phyloP scores from a whole-genome alignment of 2,888 invertebrate genomes.

The Archaeoteleia sp. region DNA sequence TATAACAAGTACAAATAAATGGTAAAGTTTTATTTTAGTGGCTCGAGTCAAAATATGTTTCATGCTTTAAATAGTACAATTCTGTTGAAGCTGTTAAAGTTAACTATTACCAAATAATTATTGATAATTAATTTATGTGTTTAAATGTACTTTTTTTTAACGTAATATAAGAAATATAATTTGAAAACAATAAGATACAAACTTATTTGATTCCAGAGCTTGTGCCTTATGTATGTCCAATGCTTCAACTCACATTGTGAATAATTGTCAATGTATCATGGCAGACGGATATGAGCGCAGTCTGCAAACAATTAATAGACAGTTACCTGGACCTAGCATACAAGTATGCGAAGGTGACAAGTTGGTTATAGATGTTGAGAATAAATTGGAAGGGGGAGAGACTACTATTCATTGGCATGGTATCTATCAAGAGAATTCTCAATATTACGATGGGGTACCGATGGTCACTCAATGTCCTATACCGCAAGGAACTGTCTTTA shows the following conservation, averaged over 20 bases:
- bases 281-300: conserved; percentile 91
- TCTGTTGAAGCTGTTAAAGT: neutral
- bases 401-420: conserved; percentile 95
- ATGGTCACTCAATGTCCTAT: conserved; percentile 93
- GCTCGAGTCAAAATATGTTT: neutral
- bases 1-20: neutral
- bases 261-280: conserved; percentile 89
- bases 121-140: neutral
- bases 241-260: conserved; percentile 87
- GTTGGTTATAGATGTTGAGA: conserved; percentile 89
- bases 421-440: conserved; percentile 86
- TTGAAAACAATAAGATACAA: neutral
- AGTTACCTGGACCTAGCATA: conserved; percentile 92
- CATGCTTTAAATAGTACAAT: neutral
- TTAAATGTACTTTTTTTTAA: neutral
- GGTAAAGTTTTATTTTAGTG: neutral
- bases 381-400: conserved; percentile 90
- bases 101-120: neutral
- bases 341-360: conserved; percentile 89
- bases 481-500: conserved; percentile 88
- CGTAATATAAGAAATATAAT: neutral
- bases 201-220: conserved; percentile 78
- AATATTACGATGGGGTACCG: conserved; percentile 92
- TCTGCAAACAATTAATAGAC: conserved; percentile 88
- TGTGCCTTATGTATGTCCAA: conserved; percentile 90